Conservation (phyloP, 2,888 invertebrate species). For the Xestia sexstrigata region DNA sequence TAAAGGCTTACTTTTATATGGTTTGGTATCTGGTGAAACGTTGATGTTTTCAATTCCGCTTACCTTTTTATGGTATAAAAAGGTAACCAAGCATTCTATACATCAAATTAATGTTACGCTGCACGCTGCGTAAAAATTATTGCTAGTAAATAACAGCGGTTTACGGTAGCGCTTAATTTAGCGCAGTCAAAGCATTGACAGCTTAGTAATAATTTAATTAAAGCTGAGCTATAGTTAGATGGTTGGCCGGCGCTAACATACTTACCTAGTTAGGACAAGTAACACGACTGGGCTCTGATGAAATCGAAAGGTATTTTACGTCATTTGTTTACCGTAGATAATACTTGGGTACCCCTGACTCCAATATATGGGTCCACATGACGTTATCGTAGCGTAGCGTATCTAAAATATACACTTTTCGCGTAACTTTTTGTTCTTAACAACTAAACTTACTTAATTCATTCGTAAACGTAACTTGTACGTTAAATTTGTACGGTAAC, state of each 20-base stretch:
- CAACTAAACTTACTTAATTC: too few relatives aligned
- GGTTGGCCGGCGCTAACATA: conserved; percentile 7
- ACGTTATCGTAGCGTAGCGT: not conserved
- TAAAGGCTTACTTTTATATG: not conserved
- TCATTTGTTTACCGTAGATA: conserved; percentile 18
- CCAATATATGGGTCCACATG: not conserved
- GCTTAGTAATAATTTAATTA: not conserved
- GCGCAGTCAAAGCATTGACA: not conserved
- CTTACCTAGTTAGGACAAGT: not conserved
- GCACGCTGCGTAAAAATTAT: not conserved
- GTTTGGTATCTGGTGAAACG: not conserved
- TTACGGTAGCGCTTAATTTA: not conserved
- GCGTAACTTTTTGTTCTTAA: too few relatives aligned
- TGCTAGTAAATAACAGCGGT: not conserved
- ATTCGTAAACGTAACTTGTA: too few relatives aligned
- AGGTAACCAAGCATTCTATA: not conserved
- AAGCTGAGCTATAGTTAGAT: not conserved
- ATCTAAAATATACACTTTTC: too few relatives aligned
- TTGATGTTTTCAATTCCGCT: too few relatives aligned
- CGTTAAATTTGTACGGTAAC: too few relatives aligned
- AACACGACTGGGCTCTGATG: conserved; percentile 16
- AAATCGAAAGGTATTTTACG: conserved; percentile 30
- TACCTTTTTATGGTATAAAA: too few relatives aligned
- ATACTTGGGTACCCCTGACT: not conserved
- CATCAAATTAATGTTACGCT: not conserved